These are phyloP conservation scores for Dasypogon diadema DNA, from an alignment of 2,888 invertebrate genomes.

Conservation along the genomic window DNA sequence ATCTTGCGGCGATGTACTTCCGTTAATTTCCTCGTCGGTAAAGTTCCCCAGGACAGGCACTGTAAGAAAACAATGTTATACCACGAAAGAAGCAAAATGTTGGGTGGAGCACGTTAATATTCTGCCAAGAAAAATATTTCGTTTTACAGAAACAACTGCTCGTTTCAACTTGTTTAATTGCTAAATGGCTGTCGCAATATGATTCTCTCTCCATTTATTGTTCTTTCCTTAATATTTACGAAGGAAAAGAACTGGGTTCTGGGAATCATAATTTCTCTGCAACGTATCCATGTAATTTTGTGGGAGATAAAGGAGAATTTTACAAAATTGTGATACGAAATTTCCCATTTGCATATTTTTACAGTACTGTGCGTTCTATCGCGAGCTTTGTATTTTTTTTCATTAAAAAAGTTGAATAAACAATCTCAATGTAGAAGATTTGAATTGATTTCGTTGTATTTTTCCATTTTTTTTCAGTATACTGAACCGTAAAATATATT, in stretches of 20 bases:
- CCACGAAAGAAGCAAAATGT: neutral
- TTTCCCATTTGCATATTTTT: too few species aligned
- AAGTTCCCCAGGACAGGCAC: constrained; percentile 74
- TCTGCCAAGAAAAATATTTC: constrained; percentile 17
- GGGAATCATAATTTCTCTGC: constrained; percentile 13
- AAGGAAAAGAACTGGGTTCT: constrained; percentile 12
- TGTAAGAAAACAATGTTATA: constrained; percentile 61
- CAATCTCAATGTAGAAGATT: too few species aligned
- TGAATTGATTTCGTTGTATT: too few species aligned
- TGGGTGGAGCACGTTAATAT: constrained; percentile 14
- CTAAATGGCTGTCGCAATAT: constrained; percentile 44
- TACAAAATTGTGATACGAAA: too few species aligned
- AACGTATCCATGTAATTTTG: constrained; percentile 19
- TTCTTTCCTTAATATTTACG: constrained; percentile 16
- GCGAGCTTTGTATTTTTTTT: too few species aligned
- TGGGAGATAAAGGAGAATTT: neutral
- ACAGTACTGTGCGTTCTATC: too few species aligned
- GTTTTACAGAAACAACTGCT: constrained; percentile 21
- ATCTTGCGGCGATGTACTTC: constrained; percentile 67
- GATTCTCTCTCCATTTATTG: constrained; percentile 22
- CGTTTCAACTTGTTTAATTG: constrained; percentile 36
- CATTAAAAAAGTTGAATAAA: too few species aligned
- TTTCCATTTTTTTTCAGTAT: too few species aligned
- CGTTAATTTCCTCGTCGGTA: constrained; percentile 73
- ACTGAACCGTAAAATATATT: too few species aligned